Evolutionary conservation across 1,140 invertebrate genomes (phyloP).

Genomic region (Zaprionus capensis): DNA sequence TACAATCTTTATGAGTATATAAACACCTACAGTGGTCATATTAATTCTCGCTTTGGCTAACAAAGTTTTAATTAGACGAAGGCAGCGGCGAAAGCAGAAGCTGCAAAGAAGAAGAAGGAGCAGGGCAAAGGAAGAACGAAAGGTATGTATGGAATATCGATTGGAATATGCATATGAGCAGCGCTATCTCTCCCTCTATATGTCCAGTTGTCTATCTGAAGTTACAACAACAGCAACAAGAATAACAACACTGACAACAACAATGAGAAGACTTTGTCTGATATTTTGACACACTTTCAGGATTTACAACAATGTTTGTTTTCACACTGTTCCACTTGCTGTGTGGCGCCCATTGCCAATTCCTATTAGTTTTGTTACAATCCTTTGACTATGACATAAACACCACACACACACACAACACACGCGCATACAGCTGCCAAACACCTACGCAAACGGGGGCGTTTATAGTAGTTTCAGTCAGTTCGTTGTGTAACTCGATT

Average conservation of each 20-base stretch:
- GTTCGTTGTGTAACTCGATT: constrained; percentile 76
- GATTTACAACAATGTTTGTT: constrained; percentile 78
- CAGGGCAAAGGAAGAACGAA: neutral
- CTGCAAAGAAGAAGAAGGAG: neutral
- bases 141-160: constrained; percentile 23
- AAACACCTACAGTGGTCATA: constrained; percentile 66
- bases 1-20: constrained; percentile 66
- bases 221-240: constrained; percentile 7
- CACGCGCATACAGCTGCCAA: constrained; percentile 34
- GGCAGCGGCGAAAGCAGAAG: neutral
- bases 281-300: constrained; percentile 74
- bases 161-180: constrained; percentile 16
- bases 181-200: neutral
- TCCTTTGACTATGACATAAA: constrained; percentile 36
- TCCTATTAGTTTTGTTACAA: constrained; percentile 47
- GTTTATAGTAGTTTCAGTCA: constrained; percentile 61
- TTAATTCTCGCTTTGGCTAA: constrained; percentile 24
- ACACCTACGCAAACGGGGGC: constrained; percentile 63
- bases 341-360: constrained; percentile 37
- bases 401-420: neutral
- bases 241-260: neutral
- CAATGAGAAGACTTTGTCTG: constrained; percentile 17
- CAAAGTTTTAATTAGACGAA: constrained; percentile 47
- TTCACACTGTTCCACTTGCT: constrained; percentile 48
- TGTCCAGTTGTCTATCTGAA: constrained; percentile 4